Conservation (phyloP, 2,888 invertebrate genomes). For the Mesorhabditis spiculigera region DNA sequence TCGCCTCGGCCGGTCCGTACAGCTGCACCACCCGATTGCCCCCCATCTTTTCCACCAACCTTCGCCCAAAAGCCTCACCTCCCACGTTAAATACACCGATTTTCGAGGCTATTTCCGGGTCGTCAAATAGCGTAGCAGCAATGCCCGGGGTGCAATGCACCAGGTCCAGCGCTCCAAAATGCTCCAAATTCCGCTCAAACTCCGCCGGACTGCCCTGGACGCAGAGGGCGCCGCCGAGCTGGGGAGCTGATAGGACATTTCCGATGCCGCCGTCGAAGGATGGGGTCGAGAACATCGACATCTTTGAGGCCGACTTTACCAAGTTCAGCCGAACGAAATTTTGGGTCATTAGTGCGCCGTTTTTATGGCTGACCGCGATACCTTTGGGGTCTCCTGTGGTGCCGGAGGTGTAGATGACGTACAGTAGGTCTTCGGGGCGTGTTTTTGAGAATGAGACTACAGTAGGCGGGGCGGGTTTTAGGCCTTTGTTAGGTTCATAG, state of each 20-base stretch:
- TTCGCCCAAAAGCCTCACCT: not conserved
- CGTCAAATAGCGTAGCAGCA: not conserved
- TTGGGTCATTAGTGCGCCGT: not conserved
- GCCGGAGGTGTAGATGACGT: conserved; percentile 54
- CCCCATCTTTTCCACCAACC: not conserved
- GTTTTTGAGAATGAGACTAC: no score
- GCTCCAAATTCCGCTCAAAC: not conserved
- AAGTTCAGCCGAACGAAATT: not conserved
- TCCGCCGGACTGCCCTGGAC: not conserved
- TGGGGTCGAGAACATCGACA: not conserved
- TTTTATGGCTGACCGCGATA: conserved; percentile 30
- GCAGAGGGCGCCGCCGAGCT: not conserved
- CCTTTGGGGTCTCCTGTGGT: conserved; percentile 53
- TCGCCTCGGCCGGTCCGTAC: not conserved
- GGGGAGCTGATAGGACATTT: not conserved
- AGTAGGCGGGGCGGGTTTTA: not conserved
- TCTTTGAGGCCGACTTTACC: not conserved
- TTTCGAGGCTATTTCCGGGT: not conserved
- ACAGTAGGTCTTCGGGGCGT: conserved; percentile 28
- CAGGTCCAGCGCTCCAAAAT: not conserved
- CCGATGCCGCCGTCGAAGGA: not conserved
- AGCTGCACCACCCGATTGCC: not conserved
- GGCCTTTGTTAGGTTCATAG: no score
- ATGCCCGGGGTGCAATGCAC: not conserved
- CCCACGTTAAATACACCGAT: not conserved